Evolutionary conservation across 2,888 invertebrate species (phyloP).

Genomic region (Blera fallax): DNA sequence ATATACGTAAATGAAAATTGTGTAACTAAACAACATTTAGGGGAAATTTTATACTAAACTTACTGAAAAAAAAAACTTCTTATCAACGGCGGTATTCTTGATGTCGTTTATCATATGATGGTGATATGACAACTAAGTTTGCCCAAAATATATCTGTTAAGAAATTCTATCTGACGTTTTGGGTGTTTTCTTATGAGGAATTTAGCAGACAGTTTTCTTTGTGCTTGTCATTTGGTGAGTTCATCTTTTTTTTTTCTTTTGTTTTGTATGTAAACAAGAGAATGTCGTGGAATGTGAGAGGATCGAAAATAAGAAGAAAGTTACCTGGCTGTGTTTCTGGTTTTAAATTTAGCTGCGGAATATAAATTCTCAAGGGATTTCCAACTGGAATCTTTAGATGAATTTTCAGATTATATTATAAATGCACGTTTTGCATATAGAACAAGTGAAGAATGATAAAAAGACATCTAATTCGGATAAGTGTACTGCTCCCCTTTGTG

Average conservation of each 20-base stretch:
- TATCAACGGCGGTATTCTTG: conserved; percentile 41
- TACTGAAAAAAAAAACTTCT: conserved; percentile 41
- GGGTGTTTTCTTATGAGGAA: conserved; percentile 39
- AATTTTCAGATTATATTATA: background rate
- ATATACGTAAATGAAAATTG: conserved; percentile 4
- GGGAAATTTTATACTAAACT: conserved; percentile 9
- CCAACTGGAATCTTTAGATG: background rate
- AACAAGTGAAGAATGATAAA: background rate
- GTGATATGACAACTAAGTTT: conserved; percentile 57
- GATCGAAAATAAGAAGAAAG: conserved; percentile 16
- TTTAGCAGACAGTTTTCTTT: conserved; percentile 54
- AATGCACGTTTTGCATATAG: background rate
- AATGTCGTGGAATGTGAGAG: conserved; percentile 41
- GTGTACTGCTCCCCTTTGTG: background rate
- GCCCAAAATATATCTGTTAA: conserved; percentile 48
- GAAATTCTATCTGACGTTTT: conserved; percentile 56
- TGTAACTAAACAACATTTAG: background rate
- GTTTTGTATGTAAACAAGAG: conserved; percentile 46
- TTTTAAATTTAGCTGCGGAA: conserved; percentile 9
- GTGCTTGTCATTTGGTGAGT: conserved; percentile 63
- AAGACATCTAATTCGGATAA: background rate
- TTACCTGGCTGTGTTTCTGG: conserved; percentile 4
- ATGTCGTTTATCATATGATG: conserved; percentile 57
- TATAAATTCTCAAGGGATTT: background rate
- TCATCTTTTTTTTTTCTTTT: too few species aligned